These are phyloP conservation scores for Schizaphis graminum DNA, from an alignment of 2,888 invertebrate genomes.

Conservation along the genomic window DNA sequence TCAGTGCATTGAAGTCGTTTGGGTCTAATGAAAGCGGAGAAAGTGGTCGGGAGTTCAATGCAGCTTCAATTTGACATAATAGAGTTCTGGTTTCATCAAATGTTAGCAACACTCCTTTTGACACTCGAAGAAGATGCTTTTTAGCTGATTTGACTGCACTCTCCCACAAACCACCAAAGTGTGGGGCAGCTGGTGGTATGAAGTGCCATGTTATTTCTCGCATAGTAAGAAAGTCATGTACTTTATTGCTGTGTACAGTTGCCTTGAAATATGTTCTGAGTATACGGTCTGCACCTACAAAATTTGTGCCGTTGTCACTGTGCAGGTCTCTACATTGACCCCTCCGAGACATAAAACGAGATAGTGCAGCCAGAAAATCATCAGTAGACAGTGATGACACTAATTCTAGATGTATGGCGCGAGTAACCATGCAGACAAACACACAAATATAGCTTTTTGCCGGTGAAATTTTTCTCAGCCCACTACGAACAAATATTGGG, in stretches of 20 bases:
- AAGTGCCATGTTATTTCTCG: neutral
- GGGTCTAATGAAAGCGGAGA: no score
- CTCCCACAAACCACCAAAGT: constrained; percentile 53
- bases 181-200: constrained; percentile 42
- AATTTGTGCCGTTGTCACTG: neutral
- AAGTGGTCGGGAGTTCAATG: no score
- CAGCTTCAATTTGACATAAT: no score
- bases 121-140: constrained; percentile 4
- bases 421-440: no score
- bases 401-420: neutral
- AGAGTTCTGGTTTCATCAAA: no score
- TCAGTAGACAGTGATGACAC: neutral
- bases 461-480: no score
- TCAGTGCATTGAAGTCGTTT: no score
- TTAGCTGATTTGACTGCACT: constrained; percentile 1
- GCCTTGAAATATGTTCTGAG: neutral
- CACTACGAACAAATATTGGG: no score
- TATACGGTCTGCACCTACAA: neutral
- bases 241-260: neutral
- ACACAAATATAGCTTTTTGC: no score
- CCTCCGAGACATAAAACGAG: neutral
- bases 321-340: neutral
- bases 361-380: neutral
- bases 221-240: neutral
- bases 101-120: no score